phyloP scores from a whole-genome alignment of 2,113 vertebrate genomes.

The Anolis sagrei region DNA sequence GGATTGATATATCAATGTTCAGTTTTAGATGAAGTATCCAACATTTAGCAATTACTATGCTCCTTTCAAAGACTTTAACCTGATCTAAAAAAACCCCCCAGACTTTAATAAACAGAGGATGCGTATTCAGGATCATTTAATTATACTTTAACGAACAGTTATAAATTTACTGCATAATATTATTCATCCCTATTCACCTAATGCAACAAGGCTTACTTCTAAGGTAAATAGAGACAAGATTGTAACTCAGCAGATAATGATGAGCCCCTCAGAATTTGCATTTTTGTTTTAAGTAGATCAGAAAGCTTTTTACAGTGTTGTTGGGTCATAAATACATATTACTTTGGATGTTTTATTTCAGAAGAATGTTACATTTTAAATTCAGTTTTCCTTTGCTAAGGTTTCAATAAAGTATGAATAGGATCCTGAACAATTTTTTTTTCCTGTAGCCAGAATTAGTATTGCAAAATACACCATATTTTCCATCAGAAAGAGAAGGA shows the following conservation, averaged over 20 bases:
- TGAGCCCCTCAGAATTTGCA: conserved; percentile 8
- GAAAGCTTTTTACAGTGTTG: conserved; percentile 17
- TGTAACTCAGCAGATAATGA: background rate
- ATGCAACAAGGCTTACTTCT: background rate
- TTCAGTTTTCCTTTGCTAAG: background rate
- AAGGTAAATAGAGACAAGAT: background rate
- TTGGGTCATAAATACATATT: conserved; percentile 39
- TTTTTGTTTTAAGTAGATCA: background rate
- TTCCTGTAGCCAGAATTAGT: conserved; percentile 39
- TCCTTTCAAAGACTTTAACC: background rate
- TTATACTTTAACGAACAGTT: background rate
- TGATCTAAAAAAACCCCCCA: background rate
- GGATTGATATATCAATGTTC: background rate
- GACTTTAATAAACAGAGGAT: background rate
- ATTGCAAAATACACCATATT: conserved; percentile 59
- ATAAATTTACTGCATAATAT: background rate
- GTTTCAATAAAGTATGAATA: conserved; percentile 50
- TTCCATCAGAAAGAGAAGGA: conserved; percentile 53
- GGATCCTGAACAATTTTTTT: conserved; percentile 19
- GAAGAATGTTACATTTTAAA: conserved; percentile 30
- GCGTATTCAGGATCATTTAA: background rate
- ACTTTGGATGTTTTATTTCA: conserved; percentile 21
- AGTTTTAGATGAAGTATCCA: background rate
- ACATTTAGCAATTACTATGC: background rate
- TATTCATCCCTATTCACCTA: background rate